Evolutionary conservation across 2,113 vertebrate genomes (phyloP).

Genomic region (Isichthys henryi): DNA sequence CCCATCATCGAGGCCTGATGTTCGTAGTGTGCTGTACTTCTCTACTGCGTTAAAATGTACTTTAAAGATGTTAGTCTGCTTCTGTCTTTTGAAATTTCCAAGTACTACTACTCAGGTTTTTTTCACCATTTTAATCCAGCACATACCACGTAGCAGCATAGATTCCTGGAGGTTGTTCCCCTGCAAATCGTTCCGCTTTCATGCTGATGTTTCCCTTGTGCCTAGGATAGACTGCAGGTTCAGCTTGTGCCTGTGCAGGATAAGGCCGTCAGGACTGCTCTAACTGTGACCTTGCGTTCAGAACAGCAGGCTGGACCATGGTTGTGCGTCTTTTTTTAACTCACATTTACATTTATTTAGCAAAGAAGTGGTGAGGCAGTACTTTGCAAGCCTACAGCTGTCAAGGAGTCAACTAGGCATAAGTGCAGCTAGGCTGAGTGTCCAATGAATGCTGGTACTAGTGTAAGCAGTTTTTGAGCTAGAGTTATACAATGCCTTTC

Average conservation of each 20-base stretch:
- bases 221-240: background rate
- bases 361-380: background rate
- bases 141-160: background rate
- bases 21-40: background rate
- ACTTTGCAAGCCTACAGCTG: background rate
- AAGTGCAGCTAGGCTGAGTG: background rate
- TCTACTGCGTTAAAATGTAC: background rate
- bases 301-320: background rate
- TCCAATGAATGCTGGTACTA: background rate
- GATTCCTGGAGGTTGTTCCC: background rate
- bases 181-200: background rate
- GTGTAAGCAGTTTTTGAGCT: background rate
- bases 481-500: background rate
- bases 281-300: background rate
- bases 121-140: background rate
- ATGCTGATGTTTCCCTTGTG: background rate
- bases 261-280: background rate
- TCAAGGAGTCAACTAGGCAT: background rate
- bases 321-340: background rate
- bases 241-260: background rate
- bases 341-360: background rate
- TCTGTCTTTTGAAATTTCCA: background rate
- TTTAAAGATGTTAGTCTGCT: background rate
- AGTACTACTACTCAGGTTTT: background rate
- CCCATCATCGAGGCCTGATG: background rate